Conservation (phyloP, 2,888 invertebrate genomes). For the Brachynemurus nebulosus region DNA sequence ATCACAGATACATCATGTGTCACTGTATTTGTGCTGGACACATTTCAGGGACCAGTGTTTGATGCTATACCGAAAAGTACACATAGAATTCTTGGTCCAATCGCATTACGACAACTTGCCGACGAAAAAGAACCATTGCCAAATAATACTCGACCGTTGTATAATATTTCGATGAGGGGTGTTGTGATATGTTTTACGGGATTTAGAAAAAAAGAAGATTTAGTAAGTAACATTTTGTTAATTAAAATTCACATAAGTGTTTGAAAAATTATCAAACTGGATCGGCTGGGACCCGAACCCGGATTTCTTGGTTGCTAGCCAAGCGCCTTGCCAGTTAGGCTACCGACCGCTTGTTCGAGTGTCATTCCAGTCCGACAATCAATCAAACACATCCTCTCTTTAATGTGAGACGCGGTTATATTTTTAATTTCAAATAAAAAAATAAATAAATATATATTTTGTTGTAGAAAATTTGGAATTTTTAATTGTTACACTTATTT, state of each 20-base stretch:
- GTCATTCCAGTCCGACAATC: too few species aligned
- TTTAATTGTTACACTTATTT: slow-evolving; percentile 4
- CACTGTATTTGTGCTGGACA: slow-evolving; percentile 57
- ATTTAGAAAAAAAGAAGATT: slow-evolving; percentile 75
- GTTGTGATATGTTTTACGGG: slow-evolving; percentile 86
- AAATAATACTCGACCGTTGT: slow-evolving; percentile 65
- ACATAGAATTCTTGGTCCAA: slow-evolving; percentile 66
- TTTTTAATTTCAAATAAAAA: too few species aligned
- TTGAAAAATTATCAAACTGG: too few species aligned
- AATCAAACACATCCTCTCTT: too few species aligned
- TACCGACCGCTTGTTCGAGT: too few species aligned
- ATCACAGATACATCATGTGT: slow-evolving; percentile 42
- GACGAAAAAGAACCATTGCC: slow-evolving; percentile 57
- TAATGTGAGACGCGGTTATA: too few species aligned
- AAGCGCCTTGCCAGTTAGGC: too few species aligned
- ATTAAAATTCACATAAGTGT: too few species aligned
- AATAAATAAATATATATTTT: neutral
- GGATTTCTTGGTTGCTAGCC: too few species aligned
- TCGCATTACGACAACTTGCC: slow-evolving; percentile 62
- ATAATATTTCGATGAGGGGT: slow-evolving; percentile 76
- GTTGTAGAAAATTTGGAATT: neutral
- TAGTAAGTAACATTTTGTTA: slow-evolving; percentile 47
- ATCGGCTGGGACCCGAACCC: too few species aligned
- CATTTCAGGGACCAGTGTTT: slow-evolving; percentile 59
- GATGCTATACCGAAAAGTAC: slow-evolving; percentile 48